Evolutionary conservation across 2,888 invertebrate genomes (phyloP).

Genomic region (Cephus runcator): DNA sequence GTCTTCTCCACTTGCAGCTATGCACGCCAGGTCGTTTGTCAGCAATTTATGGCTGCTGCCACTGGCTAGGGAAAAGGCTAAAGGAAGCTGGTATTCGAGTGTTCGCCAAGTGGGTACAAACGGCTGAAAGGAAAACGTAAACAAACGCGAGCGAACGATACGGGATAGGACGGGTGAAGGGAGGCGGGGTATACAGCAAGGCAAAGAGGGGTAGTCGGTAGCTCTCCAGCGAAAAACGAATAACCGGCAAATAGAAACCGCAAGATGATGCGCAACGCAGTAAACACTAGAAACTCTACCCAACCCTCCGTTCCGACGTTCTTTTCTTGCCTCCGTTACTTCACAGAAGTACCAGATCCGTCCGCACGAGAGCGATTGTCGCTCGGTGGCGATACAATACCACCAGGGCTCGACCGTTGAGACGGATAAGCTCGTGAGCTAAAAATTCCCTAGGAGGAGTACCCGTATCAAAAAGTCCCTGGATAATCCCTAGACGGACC

Average conservation of each 20-base stretch:
- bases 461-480: neutral
- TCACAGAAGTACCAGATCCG: neutral
- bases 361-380: neutral
- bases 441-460: neutral
- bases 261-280: conserved; percentile 27
- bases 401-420: neutral
- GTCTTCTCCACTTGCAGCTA: neutral
- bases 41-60: neutral
- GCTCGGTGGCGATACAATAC: neutral
- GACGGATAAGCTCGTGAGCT: neutral
- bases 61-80: neutral
- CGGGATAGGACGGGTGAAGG: neutral
- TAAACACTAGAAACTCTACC: conserved; percentile 42
- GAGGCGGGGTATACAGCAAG: neutral
- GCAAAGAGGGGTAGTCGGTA: conserved; percentile 31
- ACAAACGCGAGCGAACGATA: conserved; percentile 36
- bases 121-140: conserved; percentile 51
- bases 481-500: neutral
- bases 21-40: neutral
- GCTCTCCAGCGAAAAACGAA: conserved; percentile 52
- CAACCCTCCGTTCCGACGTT: conserved; percentile 33
- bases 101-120: conserved; percentile 39
- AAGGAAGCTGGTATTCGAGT: conserved; percentile 8
- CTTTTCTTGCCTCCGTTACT: conserved; percentile 7
- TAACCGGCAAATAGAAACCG: conserved; percentile 50